A percentile compares a stretch with the other conserved stretches of the same genome.
Evolutionary conservation across 2,113 vertebrate genomes (phyloP).

Genomic region (Excalfactoria chinensis): DNA sequence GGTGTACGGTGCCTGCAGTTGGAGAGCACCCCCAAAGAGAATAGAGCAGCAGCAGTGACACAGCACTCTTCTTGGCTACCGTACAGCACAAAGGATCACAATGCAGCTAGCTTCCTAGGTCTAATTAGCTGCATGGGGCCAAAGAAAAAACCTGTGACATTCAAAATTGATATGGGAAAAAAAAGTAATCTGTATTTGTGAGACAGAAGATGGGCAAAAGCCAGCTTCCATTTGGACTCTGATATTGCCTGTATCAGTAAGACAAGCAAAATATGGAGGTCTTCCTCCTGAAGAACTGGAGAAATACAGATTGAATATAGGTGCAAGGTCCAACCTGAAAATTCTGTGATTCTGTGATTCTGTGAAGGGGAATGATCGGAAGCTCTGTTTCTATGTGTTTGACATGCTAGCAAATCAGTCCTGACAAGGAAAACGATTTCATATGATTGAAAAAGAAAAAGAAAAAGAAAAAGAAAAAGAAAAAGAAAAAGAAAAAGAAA

Average conservation of each 20-base stretch:
- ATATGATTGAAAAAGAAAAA: neutral
- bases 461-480: neutral
- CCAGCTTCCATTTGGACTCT: neutral
- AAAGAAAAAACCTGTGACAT: constrained; percentile 16
- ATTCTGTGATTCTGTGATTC: too few species aligned
- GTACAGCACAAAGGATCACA: neutral
- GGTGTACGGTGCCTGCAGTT: neutral
- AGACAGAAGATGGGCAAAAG: neutral
- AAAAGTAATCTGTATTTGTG: neutral
- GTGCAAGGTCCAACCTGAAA: too few species aligned
- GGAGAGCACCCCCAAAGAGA: constrained; percentile 34
- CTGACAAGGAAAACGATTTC: neutral
- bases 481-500: too few species aligned
- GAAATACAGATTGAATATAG: neutral
- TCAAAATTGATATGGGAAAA: neutral
- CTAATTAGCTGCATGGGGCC: neutral
- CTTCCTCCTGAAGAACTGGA: neutral
- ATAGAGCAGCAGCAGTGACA: constrained; percentile 5
- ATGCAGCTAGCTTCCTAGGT: neutral
- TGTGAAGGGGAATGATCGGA: neutral
- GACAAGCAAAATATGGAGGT: neutral
- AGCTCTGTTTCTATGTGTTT: neutral
- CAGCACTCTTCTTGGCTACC: constrained; percentile 12
- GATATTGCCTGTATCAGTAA: neutral
- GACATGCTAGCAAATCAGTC: neutral